Evolutionary conservation across 1,140 invertebrate species (phyloP), one percentile per base, ranked within the genome.

Genomic region (Coptotermes formosanus): DNA sequence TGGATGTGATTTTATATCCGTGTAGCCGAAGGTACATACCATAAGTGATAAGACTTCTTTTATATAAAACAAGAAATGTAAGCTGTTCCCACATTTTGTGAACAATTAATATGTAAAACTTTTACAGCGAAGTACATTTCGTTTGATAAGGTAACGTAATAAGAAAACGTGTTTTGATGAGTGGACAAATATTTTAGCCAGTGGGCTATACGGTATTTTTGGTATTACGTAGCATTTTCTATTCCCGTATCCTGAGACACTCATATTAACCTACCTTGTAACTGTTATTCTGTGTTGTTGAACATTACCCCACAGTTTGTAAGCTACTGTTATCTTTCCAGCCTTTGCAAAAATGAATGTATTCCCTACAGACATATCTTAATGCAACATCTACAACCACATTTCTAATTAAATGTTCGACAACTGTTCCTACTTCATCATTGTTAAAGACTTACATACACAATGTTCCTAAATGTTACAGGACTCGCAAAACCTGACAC

Each of bases 251-350:
- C n/a, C 19, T n/a, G 25, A 30, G 64, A 75, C 30, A 9, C 30
- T n/a, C 64, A 75, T 75, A 59, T 4, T 19, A 75, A 30, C 25
- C 64, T 75, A 3, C 64, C 64, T 75, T 75, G 64, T 3, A 75
- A 75, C 64, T 75, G 64, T 75, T 75, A 75, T 75, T 30, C 64
- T 75, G n/a, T 30, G 64, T 75, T 75, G 64, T 75, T 75, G n/a
- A 75, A 75, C 64, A 75, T 75, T 30, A 30, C n/a, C 25, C 25
- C n/a, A 8, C n/a, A 12, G 0, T 14, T 14, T 30, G 64, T 75
- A 25, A 75, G 64, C n/a, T 11, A 30, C 52, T 55, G 52, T 55
- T 55, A 55, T 55, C 48, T 16, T 19, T 55, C 14, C 14, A 21
- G 21, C 19, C 19, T 19, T 55, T 21, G 52, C 25, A 75, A 30